These are phyloP conservation scores for Cataglyphis livida DNA, from an alignment of 2,888 invertebrate genomes.

Conservation along the genomic window DNA sequence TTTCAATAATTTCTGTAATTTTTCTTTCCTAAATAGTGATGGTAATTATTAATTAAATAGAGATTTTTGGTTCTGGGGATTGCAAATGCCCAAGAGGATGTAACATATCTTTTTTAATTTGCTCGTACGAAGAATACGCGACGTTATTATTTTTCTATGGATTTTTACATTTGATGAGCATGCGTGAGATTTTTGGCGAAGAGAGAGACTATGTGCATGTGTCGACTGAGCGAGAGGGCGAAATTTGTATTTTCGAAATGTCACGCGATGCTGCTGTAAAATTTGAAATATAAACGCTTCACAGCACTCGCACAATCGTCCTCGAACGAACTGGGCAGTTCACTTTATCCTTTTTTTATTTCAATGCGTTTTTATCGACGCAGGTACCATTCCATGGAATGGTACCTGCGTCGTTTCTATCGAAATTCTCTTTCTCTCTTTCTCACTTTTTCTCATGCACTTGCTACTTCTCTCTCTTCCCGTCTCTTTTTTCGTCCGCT, in stretches of 20 bases:
- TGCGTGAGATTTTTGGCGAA: constrained; percentile 30
- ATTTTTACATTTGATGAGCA: constrained; percentile 50
- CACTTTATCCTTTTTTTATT: constrained; percentile 54
- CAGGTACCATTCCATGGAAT: constrained; percentile 59
- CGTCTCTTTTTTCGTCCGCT: constrained; percentile 41
- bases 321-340: constrained; percentile 43
- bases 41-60: constrained; percentile 7
- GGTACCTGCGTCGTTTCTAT: constrained; percentile 59
- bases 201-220: constrained; percentile 16
- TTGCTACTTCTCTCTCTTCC: background rate
- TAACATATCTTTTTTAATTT: background rate
- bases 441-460: background rate
- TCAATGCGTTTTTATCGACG: constrained; percentile 63
- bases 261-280: constrained; percentile 59
- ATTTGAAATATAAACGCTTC: constrained; percentile 69
- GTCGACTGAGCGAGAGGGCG: constrained; percentile 18
- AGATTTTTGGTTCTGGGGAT: background rate
- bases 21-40: background rate
- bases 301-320: constrained; percentile 59
- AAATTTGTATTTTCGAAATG: constrained; percentile 59
- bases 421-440: constrained; percentile 30
- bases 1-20: constrained; percentile 2
- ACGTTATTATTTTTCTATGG: constrained; percentile 59
- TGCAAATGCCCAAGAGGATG: constrained; percentile 6
- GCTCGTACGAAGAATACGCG: constrained; percentile 1